A percentile compares a stretch with the other conserved stretches of the same genome.
Evolutionary conservation across 2,888 invertebrate genomes (phyloP).

Genomic region (Dolichopus griseipennis): DNA sequence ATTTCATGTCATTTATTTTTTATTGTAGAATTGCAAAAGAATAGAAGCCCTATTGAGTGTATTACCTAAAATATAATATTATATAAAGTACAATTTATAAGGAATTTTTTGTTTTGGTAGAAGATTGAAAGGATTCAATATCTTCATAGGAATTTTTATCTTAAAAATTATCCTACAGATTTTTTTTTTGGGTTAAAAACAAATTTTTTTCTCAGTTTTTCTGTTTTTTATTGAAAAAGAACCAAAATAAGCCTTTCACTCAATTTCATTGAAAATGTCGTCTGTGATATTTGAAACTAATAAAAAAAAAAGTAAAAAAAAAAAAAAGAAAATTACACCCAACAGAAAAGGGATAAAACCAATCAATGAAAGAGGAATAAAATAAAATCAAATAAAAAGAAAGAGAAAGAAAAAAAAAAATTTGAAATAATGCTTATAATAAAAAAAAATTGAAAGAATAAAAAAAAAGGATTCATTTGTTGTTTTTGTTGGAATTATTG

Average conservation of each 20-base stretch:
- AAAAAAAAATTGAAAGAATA: background rate
- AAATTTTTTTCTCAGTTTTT: too few species aligned
- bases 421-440: background rate
- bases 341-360: background rate
- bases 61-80: too few species aligned
- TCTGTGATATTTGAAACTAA: background rate
- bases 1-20: too few species aligned
- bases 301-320: background rate
- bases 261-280: background rate
- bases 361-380: background rate
- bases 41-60: too few species aligned
- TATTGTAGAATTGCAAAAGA: too few species aligned
- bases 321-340: background rate
- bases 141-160: too few species aligned
- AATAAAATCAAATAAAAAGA: background rate
- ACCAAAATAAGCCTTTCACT: background rate
- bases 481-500: background rate
- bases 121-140: too few species aligned
- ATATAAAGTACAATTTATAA: too few species aligned
- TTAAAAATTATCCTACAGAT: too few species aligned
- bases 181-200: too few species aligned
- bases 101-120: too few species aligned
- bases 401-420: background rate
- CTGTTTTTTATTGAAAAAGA: background rate
- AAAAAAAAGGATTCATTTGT: background rate